Percentiles rank a stretch among this genome's conserved stretches.
Evolutionary conservation across 2,888 invertebrate genomes (phyloP).

Genomic region (Amblyteles armatorius): DNA sequence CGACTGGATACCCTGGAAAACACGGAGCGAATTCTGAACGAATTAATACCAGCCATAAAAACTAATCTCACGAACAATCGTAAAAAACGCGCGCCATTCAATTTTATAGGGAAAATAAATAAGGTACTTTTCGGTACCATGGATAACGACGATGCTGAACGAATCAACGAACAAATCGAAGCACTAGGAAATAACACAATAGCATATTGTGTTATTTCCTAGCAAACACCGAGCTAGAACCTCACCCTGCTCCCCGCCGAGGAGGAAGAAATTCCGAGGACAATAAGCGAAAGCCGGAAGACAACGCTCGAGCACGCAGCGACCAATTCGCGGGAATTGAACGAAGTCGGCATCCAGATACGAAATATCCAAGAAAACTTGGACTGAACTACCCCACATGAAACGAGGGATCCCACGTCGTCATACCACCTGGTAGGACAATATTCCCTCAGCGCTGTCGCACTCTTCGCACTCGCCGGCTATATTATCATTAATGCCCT

Average conservation of each 20-base stretch:
- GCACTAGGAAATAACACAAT: conserved; percentile 14
- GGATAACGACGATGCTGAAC: conserved; percentile 24
- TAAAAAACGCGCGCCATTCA: neutral
- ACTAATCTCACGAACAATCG: conserved; percentile 2
- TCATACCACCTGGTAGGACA: neutral
- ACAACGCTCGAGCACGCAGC: neutral
- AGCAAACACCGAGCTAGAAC: too few species aligned
- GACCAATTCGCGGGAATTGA: neutral
- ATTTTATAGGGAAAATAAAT: conserved; percentile 21
- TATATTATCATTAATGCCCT: neutral
- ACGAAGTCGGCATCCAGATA: neutral
- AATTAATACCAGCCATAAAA: conserved; percentile 17
- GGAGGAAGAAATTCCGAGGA: neutral
- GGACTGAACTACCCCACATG: too few species aligned
- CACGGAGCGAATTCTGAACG: neutral
- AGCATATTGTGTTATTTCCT: too few species aligned
- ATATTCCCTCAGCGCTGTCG: too few species aligned
- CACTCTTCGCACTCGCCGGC: too few species aligned
- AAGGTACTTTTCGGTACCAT: conserved; percentile 45
- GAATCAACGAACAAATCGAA: conserved; percentile 42
- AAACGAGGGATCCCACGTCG: too few species aligned
- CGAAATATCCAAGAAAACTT: too few species aligned
- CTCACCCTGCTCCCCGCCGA: too few species aligned
- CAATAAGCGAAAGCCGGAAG: neutral
- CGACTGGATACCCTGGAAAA: conserved; percentile 12